A percentile compares a stretch with the other conserved stretches of the same genome.
Conservation (phyloP, 2,113 vertebrate genomes). For the Sula dactylatra region DNA sequence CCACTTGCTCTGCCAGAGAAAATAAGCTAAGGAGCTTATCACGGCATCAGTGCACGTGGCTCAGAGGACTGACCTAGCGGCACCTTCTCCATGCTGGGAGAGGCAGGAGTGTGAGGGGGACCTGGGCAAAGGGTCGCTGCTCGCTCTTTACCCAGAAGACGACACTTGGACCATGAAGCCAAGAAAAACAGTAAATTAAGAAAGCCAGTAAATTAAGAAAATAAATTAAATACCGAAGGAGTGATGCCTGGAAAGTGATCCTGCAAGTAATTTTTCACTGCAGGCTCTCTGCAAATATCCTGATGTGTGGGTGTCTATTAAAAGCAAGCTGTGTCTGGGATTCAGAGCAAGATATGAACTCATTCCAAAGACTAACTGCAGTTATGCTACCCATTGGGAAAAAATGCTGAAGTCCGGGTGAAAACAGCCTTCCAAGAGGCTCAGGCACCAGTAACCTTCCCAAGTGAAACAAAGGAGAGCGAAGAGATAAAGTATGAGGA, state of each 20-base stretch:
- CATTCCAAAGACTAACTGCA: constrained; percentile 5
- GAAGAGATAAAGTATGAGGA: not conserved
- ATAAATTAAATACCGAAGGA: not conserved
- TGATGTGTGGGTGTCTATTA: constrained; percentile 37
- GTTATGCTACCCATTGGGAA: not conserved
- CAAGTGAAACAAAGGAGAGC: not conserved
- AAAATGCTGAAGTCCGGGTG: not conserved
- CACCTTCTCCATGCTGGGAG: not conserved
- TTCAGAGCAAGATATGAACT: constrained; percentile 32
- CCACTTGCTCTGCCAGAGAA: not conserved
- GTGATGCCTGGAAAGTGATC: not conserved
- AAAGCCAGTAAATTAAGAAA: not conserved
- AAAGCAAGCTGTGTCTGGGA: constrained; percentile 23
- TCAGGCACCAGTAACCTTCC: not conserved
- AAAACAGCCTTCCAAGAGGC: not conserved
- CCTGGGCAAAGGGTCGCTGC: not conserved
- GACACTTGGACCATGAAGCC: not conserved
- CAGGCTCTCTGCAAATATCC: constrained; percentile 32
- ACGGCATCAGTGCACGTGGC: not conserved
- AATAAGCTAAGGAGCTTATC: constrained; percentile 53
- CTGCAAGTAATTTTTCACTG: not conserved
- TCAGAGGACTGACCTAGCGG: not conserved
- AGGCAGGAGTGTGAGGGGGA: not conserved
- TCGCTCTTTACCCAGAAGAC: not conserved
- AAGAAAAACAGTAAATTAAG: not conserved